Percentiles rank a stretch among this genome's conserved stretches.
Evolutionary conservation across 1,140 invertebrate genomes (phyloP).

Genomic region (Metopolophium dirhodum): DNA sequence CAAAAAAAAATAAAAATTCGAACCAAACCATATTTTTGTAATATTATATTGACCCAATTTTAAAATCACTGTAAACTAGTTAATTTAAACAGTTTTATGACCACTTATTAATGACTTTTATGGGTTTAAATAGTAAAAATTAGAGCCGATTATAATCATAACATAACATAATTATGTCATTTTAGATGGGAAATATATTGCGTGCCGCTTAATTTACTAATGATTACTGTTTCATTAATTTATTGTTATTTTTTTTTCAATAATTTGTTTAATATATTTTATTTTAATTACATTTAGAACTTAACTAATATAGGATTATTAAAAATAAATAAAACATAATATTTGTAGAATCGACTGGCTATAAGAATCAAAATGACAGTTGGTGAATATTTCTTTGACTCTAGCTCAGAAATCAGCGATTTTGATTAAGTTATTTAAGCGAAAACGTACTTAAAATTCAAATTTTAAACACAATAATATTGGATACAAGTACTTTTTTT

Average conservation of each 20-base stretch:
- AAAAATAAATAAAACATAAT: neutral
- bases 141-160: neutral
- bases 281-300: neutral
- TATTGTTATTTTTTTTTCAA: neutral
- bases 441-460: neutral
- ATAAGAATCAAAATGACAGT: neutral
- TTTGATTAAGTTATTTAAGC: neutral
- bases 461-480: neutral
- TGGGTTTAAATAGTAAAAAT: neutral
- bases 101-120: neutral
- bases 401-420: neutral
- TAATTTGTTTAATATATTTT: neutral
- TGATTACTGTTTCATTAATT: neutral
- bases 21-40: neutral
- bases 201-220: neutral
- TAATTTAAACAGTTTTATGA: neutral
- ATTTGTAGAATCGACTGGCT: neutral
- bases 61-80: neutral
- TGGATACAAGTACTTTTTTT: neutral
- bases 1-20: neutral
- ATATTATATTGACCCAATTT: neutral
- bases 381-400: neutral
- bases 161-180: neutral
- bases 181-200: neutral
- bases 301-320: neutral